Evolutionary conservation across 2,888 invertebrate species (phyloP).

Genomic region (Drosophila tanythrix): DNA sequence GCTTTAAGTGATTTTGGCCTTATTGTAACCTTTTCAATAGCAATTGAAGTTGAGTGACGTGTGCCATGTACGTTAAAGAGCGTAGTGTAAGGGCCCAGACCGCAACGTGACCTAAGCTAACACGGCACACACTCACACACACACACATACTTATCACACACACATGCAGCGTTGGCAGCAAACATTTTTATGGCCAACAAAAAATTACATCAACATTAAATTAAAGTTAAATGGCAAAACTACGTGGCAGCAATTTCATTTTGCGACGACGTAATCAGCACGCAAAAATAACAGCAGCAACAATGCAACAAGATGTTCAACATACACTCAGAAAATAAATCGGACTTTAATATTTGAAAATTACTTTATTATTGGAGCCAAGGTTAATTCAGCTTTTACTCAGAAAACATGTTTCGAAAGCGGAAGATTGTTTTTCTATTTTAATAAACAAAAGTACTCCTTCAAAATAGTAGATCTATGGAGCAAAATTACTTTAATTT

Average conservation of each 20-base stretch:
- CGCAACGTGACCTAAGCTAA: constrained; percentile 71
- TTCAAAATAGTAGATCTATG: too few species aligned
- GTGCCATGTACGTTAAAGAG: constrained; percentile 28
- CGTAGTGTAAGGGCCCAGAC: constrained; percentile 21
- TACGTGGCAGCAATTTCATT: constrained; percentile 79
- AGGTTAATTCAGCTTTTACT: background rate
- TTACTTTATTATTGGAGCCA: background rate
- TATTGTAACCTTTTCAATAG: constrained; percentile 72
- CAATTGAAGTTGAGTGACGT: constrained; percentile 61
- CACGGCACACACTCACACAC: constrained; percentile 23
- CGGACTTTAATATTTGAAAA: background rate
- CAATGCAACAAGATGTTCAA: constrained; percentile 35
- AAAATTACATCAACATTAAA: constrained; percentile 79
- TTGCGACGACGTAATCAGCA: constrained; percentile 71
- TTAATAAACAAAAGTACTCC: too few species aligned
- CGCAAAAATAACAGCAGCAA: constrained; percentile 38
- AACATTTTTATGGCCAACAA: constrained; percentile 72
- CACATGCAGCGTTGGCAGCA: background rate
- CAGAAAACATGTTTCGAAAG: background rate
- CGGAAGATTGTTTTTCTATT: too few species aligned
- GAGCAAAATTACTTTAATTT: background rate
- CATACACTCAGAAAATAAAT: background rate
- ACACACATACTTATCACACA: background rate
- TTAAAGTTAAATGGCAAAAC: constrained; percentile 81
- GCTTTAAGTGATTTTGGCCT: constrained; percentile 73